Base-by-base conservation (phyloP, 2,888 invertebrate genomes). In the Euphydryas editha region DNA sequence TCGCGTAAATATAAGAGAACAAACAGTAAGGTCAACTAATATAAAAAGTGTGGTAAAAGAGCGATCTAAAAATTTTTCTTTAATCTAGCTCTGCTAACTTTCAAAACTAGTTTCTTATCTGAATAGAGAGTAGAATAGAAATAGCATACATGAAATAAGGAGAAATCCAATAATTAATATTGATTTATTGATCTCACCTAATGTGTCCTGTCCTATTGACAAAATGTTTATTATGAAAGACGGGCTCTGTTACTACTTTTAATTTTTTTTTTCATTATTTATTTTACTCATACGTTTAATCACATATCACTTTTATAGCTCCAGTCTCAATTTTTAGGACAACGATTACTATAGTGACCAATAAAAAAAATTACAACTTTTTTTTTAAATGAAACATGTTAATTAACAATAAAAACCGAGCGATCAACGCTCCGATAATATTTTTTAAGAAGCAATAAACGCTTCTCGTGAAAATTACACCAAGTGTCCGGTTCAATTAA, bases 401-500 rank as follows among this genome's bases (percentile, higher is more conserved):
- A 51, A 51, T 51, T n/a, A 57, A 18, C 47, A 55, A 44, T 55
- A 42, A 30, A 54, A 30, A 18, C 21, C 21, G 30, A 36, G 18
- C 30, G 20, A 30, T 8, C 21, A 44, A 46, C 8, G 39, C 18
- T 15, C 20, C 11, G 30, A 39, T 44, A 30, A 37, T 60, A 54
- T 44, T 54, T 62, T 69, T 62, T 37, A 58, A 61, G 61, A 67
- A 69, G 59, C 51, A 70, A 70, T 62, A 62, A 68, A 20, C 36
- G 60, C 18, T 69, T 61, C 54, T 39, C 44, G 56, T 44, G 64
- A 65, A 61, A 57, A 65, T 62, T 59, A 59, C 63, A 55, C 51
- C 39, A 59, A 67, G 67, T 68, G 69, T 62, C 64, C 62, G 67
- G 44, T 54, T 49, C 59, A 68, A 69, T 70, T 73, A 68, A 72